Evolutionary conservation across 2,888 invertebrate species (phyloP).

Genomic region (Pristionchus exspectatus): DNA sequence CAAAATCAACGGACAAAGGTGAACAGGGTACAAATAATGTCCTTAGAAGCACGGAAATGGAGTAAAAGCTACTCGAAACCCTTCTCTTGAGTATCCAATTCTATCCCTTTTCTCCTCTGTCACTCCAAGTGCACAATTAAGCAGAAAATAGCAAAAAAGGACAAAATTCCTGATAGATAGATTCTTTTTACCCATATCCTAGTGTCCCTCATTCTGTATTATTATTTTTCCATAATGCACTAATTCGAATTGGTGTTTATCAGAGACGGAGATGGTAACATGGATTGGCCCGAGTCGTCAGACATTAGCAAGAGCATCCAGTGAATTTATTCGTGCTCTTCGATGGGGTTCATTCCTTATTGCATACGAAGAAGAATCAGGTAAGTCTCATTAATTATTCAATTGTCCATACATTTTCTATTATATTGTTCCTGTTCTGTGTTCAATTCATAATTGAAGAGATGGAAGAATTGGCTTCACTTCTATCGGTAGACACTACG

Average conservation of each 20-base stretch:
- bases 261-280: constrained; percentile 41
- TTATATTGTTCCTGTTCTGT: background rate
- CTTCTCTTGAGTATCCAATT: background rate
- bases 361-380: constrained; percentile 66
- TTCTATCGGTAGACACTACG: constrained; percentile 31
- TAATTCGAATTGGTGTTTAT: background rate
- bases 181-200: background rate
- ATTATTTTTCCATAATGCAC: background rate
- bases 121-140: background rate
- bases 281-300: constrained; percentile 24
- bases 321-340: constrained; percentile 68
- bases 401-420: background rate
- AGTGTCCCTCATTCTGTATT: too few species aligned
- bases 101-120: background rate
- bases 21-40: background rate
- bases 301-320: constrained; percentile 61
- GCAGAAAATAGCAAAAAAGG: background rate
- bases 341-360: constrained; percentile 67
- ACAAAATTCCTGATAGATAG: background rate
- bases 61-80: background rate
- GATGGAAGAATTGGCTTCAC: constrained; percentile 49
- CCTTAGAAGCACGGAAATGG: background rate
- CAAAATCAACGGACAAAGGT: background rate
- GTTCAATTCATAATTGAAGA: constrained; percentile 34
- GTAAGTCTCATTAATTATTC: background rate